Evolutionary conservation across 2,888 invertebrate genomes (phyloP), one percentile per base, ranked within the genome.

Genomic region (Aphrophora alni): DNA sequence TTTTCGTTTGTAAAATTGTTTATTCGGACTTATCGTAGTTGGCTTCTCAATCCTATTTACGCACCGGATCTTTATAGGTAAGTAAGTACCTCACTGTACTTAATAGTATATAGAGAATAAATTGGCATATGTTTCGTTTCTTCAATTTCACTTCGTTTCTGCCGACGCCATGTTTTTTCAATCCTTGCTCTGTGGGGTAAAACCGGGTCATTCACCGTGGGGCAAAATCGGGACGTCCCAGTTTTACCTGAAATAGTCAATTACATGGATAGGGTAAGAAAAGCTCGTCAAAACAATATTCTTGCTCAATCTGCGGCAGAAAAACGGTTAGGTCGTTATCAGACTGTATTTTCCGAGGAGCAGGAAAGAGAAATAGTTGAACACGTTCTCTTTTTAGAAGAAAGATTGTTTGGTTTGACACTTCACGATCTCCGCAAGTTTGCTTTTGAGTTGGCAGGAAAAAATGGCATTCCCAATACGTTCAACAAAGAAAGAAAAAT

Each of bases 341-440:
- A 77, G 33, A 51, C 75, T n/a, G 78, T 82, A 33, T 83, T 83
- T 38, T 68, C 71, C 24, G 51, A 80, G 24, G 78, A 80, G 28
- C 77, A 80, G 24, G 82, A 77, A 81, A 59, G 68, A 25, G 78
- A 77, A 71, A 27, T 82, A 27, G 73, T 74, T 5, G 14, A 75
- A 33, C 78, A 82, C 72, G 28, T 81, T 25, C 69, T 83, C 24
- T 17, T 44, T 25, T 59, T 83, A 74, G 81, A 83, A 75, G 69
- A 25, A 74, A 33, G 80, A 73, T 80, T 83, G 27, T 83, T 82
- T 82, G 84, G 82, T 68, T 21, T 84, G 12, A 81, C 82, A n/a
- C 26, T 80, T 33, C 38, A 21, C 38, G 81, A 83, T 38, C 75
- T 81, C 28, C 33, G 75, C n/a, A 76, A 51, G n/a, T 17, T 77